These are phyloP conservation scores for Triplophysa dalaica DNA, from an alignment of 2,113 vertebrate species.

Conservation along the genomic window DNA sequence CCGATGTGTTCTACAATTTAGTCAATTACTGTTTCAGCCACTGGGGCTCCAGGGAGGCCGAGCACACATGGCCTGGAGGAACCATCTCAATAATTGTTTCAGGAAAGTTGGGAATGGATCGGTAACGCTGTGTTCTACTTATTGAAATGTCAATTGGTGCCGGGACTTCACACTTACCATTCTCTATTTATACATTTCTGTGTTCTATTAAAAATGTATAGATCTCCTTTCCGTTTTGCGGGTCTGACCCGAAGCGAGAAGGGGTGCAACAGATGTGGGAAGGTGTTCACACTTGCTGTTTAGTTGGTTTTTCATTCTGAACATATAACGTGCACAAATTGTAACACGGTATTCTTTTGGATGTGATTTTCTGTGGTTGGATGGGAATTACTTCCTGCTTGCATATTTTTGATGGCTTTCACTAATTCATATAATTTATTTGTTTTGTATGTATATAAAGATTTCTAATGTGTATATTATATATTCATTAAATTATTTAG, in stretches of 20 bases:
- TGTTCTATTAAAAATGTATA: conserved; percentile 61
- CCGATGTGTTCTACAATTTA: conserved; percentile 99
- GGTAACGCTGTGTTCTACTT: conserved; percentile 99
- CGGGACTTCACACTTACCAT: conserved; percentile 66
- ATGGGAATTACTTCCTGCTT: not conserved
- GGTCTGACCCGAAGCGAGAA: conserved; percentile 16
- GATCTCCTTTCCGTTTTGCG: conserved; percentile 71
- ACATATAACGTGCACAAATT: too few relatives aligned
- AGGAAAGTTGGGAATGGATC: conserved; percentile 96
- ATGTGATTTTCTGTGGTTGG: not conserved
- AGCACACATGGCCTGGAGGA: conserved; percentile 99
- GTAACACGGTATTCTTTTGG: not conserved
- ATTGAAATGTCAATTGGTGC: conserved; percentile 99
- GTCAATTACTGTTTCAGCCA: conserved; percentile 99
- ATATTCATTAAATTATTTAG: too few relatives aligned
- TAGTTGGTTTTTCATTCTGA: not conserved
- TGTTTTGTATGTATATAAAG: not conserved
- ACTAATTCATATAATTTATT: not conserved
- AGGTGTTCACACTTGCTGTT: conserved; percentile 11
- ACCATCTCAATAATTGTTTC: conserved; percentile 99
- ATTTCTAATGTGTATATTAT: not conserved
- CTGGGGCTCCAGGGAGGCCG: conserved; percentile 99
- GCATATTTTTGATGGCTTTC: not conserved
- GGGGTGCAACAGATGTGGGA: conserved; percentile 16
- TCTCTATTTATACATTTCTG: conserved; percentile 56